Percentiles rank a stretch among this genome's conserved stretches.
Evolutionary conservation across 1,140 invertebrate species (phyloP).

Genomic region (Tribolium madens): DNA sequence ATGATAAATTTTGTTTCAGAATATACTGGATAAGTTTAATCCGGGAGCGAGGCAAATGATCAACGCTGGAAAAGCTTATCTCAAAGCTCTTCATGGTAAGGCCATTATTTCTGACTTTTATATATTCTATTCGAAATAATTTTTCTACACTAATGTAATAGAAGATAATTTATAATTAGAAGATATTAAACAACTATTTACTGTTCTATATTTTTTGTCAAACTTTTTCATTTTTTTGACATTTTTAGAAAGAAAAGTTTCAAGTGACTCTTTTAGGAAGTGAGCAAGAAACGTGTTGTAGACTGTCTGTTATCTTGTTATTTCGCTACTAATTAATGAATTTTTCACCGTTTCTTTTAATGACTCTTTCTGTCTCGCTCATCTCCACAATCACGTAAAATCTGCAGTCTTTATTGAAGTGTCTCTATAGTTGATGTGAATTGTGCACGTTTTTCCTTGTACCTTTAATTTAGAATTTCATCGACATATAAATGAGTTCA

Average conservation of each 20-base stretch:
- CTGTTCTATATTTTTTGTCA: no score
- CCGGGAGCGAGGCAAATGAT: conserved; percentile 92
- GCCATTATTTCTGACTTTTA: no score
- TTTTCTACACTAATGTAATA: no score
- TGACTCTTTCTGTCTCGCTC: neutral
- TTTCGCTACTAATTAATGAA: neutral
- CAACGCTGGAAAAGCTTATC: conserved; percentile 90
- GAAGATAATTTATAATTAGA: no score
- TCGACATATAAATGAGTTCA: conserved; percentile 57
- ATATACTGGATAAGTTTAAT: conserved; percentile 95
- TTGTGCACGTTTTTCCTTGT: conserved; percentile 9
- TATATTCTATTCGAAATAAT: no score
- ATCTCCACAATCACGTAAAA: neutral
- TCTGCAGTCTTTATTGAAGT: neutral
- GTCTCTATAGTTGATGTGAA: neutral
- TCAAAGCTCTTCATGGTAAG: conserved; percentile 93
- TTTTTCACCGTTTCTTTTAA: neutral
- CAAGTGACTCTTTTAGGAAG: no score
- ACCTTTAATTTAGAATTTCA: conserved; percentile 39
- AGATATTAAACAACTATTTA: no score
- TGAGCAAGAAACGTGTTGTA: no score
- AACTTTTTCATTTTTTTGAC: no score
- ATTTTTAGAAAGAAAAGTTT: no score
- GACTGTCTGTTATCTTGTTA: no score
- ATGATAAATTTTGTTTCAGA: conserved; percentile 82